Evolutionary conservation across 2,888 invertebrate genomes (phyloP).

Genomic region (Lepidonotus clava): DNA sequence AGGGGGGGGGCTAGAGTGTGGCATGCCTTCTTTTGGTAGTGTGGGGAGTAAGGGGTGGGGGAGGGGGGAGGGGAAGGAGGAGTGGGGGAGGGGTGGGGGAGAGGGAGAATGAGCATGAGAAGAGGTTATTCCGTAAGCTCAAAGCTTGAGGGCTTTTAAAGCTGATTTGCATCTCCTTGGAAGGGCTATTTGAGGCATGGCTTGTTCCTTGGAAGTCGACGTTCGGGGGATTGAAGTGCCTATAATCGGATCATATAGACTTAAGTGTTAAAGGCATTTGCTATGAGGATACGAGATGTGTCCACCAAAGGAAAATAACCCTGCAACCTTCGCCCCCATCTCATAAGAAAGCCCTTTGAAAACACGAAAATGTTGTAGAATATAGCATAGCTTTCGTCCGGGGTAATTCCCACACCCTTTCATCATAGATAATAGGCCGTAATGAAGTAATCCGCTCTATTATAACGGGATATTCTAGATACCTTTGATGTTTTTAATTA

Average conservation of each 20-base stretch:
- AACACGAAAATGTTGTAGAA: neutral
- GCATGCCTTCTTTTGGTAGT: neutral
- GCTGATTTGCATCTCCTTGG: neutral
- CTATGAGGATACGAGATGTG: neutral
- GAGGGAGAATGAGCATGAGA: neutral
- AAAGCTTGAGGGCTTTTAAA: neutral
- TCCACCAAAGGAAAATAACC: neutral
- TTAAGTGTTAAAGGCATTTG: neutral
- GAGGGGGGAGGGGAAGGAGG: neutral
- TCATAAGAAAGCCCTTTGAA: neutral
- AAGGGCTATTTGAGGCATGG: neutral
- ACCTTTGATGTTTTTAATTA: too few species aligned
- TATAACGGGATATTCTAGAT: neutral
- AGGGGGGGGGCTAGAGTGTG: neutral
- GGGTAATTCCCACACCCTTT: neutral
- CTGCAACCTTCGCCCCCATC: too few species aligned
- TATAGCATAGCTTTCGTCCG: neutral
- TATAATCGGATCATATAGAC: slow-evolving; percentile 15
- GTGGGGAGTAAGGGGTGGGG: neutral
- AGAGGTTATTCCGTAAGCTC: neutral
- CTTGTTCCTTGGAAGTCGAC: neutral
- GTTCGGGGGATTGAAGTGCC: neutral
- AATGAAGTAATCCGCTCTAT: neutral
- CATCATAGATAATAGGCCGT: neutral
- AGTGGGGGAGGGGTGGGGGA: neutral